Evolutionary conservation across 2,113 vertebrate species (phyloP).

Genomic region (Hymenochirus boettgeri): DNA sequence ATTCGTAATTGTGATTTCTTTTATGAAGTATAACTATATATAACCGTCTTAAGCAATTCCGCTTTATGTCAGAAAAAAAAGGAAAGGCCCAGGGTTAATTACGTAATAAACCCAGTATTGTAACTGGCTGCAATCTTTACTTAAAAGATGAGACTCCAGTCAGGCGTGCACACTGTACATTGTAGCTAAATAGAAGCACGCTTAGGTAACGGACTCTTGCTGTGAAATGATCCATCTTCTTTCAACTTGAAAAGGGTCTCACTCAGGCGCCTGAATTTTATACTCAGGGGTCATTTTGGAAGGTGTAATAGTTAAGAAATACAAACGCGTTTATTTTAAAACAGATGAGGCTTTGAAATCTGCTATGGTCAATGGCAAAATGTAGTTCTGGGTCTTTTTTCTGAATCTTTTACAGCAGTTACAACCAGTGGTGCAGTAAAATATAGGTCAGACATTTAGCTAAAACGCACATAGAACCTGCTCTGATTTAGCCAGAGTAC

Average conservation of each 20-base stretch:
- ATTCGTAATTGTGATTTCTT: too few relatives aligned
- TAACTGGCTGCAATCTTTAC: too few relatives aligned
- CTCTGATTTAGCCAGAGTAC: too few relatives aligned
- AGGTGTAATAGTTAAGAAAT: constrained; percentile 1
- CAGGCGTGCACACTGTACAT: background rate
- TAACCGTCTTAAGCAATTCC: too few relatives aligned
- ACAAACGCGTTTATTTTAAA: constrained; percentile 5
- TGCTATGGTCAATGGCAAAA: background rate
- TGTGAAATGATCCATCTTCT: background rate
- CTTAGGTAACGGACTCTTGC: background rate
- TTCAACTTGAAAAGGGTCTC: background rate
- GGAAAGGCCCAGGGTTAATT: too few relatives aligned
- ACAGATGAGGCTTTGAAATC: constrained; percentile 11
- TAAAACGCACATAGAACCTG: too few relatives aligned
- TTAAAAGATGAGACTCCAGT: background rate
- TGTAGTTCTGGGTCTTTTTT: background rate
- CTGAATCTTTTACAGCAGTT: too few relatives aligned
- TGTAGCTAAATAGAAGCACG: background rate
- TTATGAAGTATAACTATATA: too few relatives aligned
- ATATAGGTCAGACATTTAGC: too few relatives aligned
- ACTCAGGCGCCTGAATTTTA: background rate
- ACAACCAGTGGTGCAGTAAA: too few relatives aligned
- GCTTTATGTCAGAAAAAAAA: too few relatives aligned
- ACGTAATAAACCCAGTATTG: too few relatives aligned
- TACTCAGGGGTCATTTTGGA: background rate